phyloP scores from a whole-genome alignment of 2,797 vertebrate genomes.

The Cirrhinus molitorella region DNA sequence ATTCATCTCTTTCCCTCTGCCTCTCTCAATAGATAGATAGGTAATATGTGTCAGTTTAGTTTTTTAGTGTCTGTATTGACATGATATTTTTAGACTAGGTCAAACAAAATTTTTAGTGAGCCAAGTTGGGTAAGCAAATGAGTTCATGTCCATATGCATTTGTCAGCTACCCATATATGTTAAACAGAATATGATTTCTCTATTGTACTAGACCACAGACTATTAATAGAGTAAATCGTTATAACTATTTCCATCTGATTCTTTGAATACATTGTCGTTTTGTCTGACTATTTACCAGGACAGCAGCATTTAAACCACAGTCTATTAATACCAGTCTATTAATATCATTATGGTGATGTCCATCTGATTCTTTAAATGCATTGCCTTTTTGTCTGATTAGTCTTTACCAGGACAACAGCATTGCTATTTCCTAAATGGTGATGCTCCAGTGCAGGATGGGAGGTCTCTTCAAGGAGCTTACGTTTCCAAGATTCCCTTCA shows the following conservation, averaged over 20 bases:
- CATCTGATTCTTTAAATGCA: neutral
- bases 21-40: neutral
- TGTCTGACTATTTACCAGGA: conserved; percentile 84
- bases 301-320: conserved; percentile 84
- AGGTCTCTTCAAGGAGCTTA: conserved; percentile 90
- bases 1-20: neutral
- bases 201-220: neutral
- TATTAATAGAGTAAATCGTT: neutral
- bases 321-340: conserved; percentile 3
- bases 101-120: neutral
- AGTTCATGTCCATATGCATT: neutral
- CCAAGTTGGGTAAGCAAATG: neutral
- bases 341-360: neutral
- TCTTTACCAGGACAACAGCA: conserved; percentile 97
- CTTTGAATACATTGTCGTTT: neutral
- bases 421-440: conserved; percentile 97
- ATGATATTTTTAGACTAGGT: neutral
- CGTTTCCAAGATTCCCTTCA: conserved; percentile 94
- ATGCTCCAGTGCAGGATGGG: conserved; percentile 94
- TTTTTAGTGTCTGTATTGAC: neutral
- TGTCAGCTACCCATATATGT: neutral
- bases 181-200: neutral
- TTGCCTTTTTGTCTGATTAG: conserved; percentile 69
- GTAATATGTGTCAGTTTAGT: neutral
- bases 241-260: neutral